These are phyloP conservation scores for Oscheius sp. DNA, from an alignment of 2,888 invertebrate genomes.

Conservation along the genomic window DNA sequence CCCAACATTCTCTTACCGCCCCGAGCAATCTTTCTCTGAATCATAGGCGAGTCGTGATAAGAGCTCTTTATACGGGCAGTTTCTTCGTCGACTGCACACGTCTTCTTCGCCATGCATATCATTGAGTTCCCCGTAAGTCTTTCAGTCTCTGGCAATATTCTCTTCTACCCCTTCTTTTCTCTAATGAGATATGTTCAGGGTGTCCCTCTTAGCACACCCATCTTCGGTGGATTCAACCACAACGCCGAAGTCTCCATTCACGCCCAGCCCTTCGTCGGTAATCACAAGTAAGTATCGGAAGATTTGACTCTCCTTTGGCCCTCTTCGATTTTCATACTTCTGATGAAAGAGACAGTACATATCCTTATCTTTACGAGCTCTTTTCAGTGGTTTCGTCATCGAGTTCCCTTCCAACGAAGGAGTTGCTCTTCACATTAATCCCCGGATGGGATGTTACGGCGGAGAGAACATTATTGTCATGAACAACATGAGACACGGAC, in stretches of 20 bases:
- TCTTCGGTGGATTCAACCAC: slow-evolving; percentile 36
- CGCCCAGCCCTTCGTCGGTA: slow-evolving; percentile 18
- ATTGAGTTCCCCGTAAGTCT: slow-evolving; percentile 35
- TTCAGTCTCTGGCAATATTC: not conserved
- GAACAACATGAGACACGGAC: slow-evolving; percentile 32
- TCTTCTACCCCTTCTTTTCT: not conserved
- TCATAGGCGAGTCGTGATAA: slow-evolving; percentile 22
- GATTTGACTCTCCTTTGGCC: not conserved
- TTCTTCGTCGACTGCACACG: not conserved
- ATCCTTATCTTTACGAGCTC: slow-evolving; percentile 23
- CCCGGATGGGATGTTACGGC: slow-evolving; percentile 28
- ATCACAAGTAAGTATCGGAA: slow-evolving; percentile 18
- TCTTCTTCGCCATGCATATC: slow-evolving; percentile 28
- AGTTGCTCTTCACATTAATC: slow-evolving; percentile 33
- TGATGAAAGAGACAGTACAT: slow-evolving; percentile 8
- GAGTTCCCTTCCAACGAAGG: slow-evolving; percentile 36
- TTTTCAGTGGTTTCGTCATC: slow-evolving; percentile 38
- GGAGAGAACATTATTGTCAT: slow-evolving; percentile 35
- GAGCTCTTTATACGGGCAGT: slow-evolving; percentile 31
- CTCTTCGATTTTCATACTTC: slow-evolving; percentile 8
- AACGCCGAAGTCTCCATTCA: slow-evolving; percentile 29
- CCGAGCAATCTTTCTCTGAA: slow-evolving; percentile 31
- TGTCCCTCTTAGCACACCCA: slow-evolving; percentile 34
- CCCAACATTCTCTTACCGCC: slow-evolving; percentile 7
- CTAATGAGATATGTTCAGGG: slow-evolving; percentile 5